phyloP scores from a whole-genome alignment of 1,140 invertebrate genomes.

The Manduca sexta region DNA sequence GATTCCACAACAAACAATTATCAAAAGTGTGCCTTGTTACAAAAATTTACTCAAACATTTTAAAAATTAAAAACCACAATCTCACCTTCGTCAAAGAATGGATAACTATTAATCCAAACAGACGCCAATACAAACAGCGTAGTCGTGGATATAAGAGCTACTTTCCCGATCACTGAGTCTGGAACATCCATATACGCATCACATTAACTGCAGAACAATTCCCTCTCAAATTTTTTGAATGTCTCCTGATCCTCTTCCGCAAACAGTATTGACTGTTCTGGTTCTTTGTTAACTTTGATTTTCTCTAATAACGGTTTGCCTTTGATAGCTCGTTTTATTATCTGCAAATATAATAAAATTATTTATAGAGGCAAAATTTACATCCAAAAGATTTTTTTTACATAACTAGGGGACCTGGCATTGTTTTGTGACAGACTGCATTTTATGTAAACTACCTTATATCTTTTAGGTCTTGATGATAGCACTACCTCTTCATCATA shows the following conservation, averaged over 20 bases:
- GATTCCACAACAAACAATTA: too few species aligned
- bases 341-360: slow-evolving; percentile 39
- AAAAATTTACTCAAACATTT: too few species aligned
- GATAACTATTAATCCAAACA: slow-evolving; percentile 80
- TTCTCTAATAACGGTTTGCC: slow-evolving; percentile 59
- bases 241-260: slow-evolving; percentile 71
- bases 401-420: too few species aligned
- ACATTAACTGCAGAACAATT: slow-evolving; percentile 48
- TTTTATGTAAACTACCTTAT: too few species aligned
- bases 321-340: slow-evolving; percentile 69
- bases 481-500: too few species aligned
- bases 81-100: slow-evolving; percentile 76
- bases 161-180: slow-evolving; percentile 70
- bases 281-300: slow-evolving; percentile 50
- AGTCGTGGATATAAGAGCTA: slow-evolving; percentile 73
- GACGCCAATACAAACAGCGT: slow-evolving; percentile 77
- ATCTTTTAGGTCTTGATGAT: too few species aligned
- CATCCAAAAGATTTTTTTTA: too few species aligned
- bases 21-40: slow-evolving; percentile 8
- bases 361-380: too few species aligned
- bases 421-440: too few species aligned
- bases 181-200: slow-evolving; percentile 47
- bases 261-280: slow-evolving; percentile 69
- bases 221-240: slow-evolving; percentile 69
- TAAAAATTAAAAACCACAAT: background rate